phyloP scores from a whole-genome alignment of 2,797 vertebrate species.

The Sphenopsis melanotis region DNA sequence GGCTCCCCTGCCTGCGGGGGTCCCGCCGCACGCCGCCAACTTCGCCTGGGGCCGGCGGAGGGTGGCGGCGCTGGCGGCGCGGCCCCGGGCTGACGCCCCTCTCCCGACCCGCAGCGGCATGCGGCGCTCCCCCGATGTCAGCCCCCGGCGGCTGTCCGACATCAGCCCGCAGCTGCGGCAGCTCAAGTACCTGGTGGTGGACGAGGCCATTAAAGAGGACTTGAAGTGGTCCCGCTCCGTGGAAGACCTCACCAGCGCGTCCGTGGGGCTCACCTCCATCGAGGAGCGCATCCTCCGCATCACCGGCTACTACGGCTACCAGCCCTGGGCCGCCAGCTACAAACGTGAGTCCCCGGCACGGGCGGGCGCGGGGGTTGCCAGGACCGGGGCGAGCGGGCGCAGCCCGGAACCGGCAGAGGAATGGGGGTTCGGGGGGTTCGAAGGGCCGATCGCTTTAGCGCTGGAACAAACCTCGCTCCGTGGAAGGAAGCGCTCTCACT shows the following conservation, averaged over 20 bases:
- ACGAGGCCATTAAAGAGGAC: slow-evolving; percentile 93
- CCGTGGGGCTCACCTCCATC: slow-evolving; percentile 81
- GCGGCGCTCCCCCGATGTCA: slow-evolving; percentile 91
- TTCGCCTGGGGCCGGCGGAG: not conserved
- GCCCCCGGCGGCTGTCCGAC: slow-evolving; percentile 93
- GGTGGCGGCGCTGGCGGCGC: not conserved
- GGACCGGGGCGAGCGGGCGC: not conserved
- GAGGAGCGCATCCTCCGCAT: slow-evolving; percentile 93
- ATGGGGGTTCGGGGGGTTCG: not conserved
- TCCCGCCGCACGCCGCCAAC: not conserved
- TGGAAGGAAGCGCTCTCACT: not conserved
- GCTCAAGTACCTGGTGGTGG: slow-evolving; percentile 92
- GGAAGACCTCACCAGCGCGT: slow-evolving; percentile 90
- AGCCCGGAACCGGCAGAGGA: not conserved
- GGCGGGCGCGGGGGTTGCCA: not conserved
- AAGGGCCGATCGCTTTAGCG: not conserved
- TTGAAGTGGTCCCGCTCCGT: slow-evolving; percentile 92
- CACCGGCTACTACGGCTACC: slow-evolving; percentile 95
- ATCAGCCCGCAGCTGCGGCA: slow-evolving; percentile 97
- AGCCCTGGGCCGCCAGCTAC: slow-evolving; percentile 89
- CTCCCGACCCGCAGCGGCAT: slow-evolving; percentile 78
- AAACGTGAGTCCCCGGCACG: slow-evolving; percentile 79
- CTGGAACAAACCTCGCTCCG: not conserved
- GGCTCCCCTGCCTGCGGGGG: not conserved
- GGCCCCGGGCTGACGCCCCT: not conserved